Evolutionary conservation across 1,140 invertebrate species (phyloP), one percentile per base, ranked within the genome.

Genomic region (Episyrphus balteatus): DNA sequence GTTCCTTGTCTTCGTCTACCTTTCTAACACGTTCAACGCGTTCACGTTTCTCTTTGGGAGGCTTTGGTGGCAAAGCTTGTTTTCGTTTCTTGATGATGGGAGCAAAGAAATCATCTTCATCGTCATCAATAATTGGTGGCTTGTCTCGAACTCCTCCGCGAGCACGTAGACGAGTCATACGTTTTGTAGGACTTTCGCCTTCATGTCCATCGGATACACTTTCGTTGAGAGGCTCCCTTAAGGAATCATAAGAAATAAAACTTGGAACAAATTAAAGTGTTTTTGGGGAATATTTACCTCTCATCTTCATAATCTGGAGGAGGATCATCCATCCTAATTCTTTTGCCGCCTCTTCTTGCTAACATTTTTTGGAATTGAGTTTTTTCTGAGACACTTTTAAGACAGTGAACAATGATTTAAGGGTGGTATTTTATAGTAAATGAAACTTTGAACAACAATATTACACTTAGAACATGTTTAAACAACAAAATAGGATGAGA

Each of bases 291-390:
- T 55, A 55, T 32, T 59, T 42, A 48, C 18, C 60, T 59, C 5
- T 62, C 63, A 43, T 66, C 66, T 32, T 88, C 86, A 62, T 88
- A 89, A 62, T 89, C 86, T 17, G 83, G 84, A 42, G 86, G 86
- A 46, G 87, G 86, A 70, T 91, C 87, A 71, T 91, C 88, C 85
- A 92, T 89, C 37, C 88, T 82, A 59, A 91, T 92, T 45, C 87
- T 76, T 71, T 91, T 92, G 42, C 88, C 88, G 55, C 86, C 86
- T 49, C 85, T 74, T 51, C 85, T 76, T 66, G 86, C 81, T 84
- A 89, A 88, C 62, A 65, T 66, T 39, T 17, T 8, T 7, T 39
- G 38, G 33, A 26, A 5, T 26, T 8, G 8, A 26, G 21, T 26
- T 26, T 26, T 8, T 26, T 26, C 3, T 26, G 3, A 8, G 21